Evolutionary conservation across 2,113 vertebrate species (phyloP), one percentile per base, ranked within the genome.

Genomic region (Ranitomeya variabilis): DNA sequence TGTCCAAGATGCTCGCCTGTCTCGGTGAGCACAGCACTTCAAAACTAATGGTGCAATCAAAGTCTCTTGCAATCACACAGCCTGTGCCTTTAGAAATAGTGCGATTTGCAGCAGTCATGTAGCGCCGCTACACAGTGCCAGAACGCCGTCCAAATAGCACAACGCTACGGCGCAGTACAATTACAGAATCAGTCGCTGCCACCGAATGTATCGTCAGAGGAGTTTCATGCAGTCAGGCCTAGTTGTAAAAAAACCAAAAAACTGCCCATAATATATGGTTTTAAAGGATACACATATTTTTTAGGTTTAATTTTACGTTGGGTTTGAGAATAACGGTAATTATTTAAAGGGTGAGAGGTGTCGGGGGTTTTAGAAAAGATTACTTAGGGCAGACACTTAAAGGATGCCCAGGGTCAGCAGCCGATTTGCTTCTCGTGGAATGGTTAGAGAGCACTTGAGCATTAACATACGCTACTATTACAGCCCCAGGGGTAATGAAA

Each of bases 11-110:
- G 95, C 94, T 94, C 93, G 95, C 94, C 95, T 95, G 96, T 96
- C 94, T 95, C 95, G 95, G 95, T 95, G 96, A 96, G 96, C 96
- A 96, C 95, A 95, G 96, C 95, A 95, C 96, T 96, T 95, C 95
- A 96, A 94, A 94, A 94, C 95, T 96, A 96, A 96, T 95, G 96
- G 96, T 96, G 95, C 96, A 96, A 96, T 96, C 96, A 95, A 60
- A 94, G 95, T 93, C 94, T 93, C 94, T 94, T 94, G 95, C 96
- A 96, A 96, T 96, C 96, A 96, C 95, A 95, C 96, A 95, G 95
- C 94, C 95, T 93, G 94, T 94, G 94, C 66, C 94, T 93, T 93
- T 93, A 95, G 95, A 95, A 94, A 95, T 91, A 90, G 94, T 90
- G 94, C 94, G 94, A 94, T 95, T 94, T 94, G 93, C 92, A 93